phyloP scores from a whole-genome alignment of 2,113 vertebrate species.

The Alectura lathami region DNA sequence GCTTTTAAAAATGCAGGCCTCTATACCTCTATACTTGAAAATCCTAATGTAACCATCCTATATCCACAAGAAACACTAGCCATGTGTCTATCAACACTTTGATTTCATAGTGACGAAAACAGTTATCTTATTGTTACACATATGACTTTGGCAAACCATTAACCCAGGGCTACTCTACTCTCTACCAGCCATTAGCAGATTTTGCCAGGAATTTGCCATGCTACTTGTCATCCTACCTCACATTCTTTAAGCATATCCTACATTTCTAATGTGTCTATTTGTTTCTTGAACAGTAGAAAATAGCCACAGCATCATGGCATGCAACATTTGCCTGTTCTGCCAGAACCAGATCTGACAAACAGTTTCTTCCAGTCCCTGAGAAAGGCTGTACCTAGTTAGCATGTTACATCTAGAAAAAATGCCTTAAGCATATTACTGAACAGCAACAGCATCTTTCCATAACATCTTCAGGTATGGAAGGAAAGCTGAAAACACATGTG shows the following conservation, averaged over 20 bases:
- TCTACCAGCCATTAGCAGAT: not conserved
- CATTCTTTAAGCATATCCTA: not conserved
- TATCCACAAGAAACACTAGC: not conserved
- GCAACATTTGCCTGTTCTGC: not conserved
- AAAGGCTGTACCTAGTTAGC: not conserved
- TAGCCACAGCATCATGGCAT: not conserved
- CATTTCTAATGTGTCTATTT: not conserved
- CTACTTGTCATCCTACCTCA: not conserved
- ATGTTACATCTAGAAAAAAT: not conserved
- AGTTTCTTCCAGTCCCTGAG: not conserved
- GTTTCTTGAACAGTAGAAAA: not conserved
- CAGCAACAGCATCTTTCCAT: not conserved
- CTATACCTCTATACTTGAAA: no score
- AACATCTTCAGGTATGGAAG: not conserved
- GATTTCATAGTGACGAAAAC: not conserved
- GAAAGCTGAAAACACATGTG: not conserved
- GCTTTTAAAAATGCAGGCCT: slow-evolving; percentile 18
- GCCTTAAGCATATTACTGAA: not conserved
- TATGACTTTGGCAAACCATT: not conserved
- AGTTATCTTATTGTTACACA: not conserved
- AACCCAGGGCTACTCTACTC: not conserved
- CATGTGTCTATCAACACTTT: not conserved
- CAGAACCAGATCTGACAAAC: not conserved
- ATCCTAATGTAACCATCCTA: not conserved
- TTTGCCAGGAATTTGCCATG: not conserved